Evolutionary conservation across 1,140 invertebrate species (phyloP), one percentile per base, ranked within the genome.

Genomic region (Ooceraea biroi): DNA sequence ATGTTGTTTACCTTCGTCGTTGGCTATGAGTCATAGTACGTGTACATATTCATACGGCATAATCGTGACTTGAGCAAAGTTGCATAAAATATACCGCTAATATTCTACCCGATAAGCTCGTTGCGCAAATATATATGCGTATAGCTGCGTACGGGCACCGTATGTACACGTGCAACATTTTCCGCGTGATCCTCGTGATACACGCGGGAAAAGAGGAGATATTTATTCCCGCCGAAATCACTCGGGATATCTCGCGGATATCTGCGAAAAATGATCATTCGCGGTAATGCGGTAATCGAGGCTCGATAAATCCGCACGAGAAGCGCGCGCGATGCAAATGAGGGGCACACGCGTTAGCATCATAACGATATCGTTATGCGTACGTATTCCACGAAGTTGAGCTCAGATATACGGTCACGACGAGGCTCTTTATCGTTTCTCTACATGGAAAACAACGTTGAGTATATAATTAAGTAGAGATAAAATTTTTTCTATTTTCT

Each of bases 1-100:
- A 69, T 27, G 52, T 58, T 44, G 27, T 14, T 69, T 55, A 78
- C 12, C 30, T 19, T 69, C 1, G 12, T 71, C 14, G 17, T 58
- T 80, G 44, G 0, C 11, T 65, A 55, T 19, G 11, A 66, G 19
- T 68, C 25, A n/a, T 60, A 60, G 22, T 41, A 68, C 52, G 68
- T 78, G 36, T 71, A 71, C 65, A 80, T 71, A 80, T 69, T 80
- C 41, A 69, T 63, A 50, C 8, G n/a, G 4, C 19, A 22, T 69
- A 80, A 80, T 80, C 22, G 7, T 14, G 22, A 36, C 7, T 14
- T 22, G 30, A 57, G 0, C 5, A 57, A 58, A 69, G 36, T 57
- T 69, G 12, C 22, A 30, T 78, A 69, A 80, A 80, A 71, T 71
- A 71, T 19, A 12, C 11, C 22, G 12, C 22, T 27, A 58, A 4